A percentile compares a stretch with the other conserved stretches of the same genome.
Conservation (phyloP, 2,888 invertebrate genomes). For the Plebejus anna region DNA sequence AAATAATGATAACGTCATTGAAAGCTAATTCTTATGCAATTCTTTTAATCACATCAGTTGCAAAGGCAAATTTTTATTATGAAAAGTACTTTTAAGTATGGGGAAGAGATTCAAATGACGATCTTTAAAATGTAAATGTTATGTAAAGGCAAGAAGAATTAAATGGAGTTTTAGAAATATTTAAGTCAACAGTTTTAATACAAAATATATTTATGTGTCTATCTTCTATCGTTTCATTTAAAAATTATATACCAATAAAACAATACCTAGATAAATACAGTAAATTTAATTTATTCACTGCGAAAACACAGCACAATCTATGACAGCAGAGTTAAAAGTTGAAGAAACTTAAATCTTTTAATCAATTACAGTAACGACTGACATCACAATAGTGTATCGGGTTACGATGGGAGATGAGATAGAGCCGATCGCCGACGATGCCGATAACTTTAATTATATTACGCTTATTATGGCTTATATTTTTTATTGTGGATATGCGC, state of each 20-base stretch:
- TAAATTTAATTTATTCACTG: conserved; percentile 3
- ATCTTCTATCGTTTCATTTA: not conserved
- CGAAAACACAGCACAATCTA: conserved; percentile 8
- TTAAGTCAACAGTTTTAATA: too few relatives aligned
- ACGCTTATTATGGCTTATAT: not conserved
- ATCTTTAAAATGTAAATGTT: too few relatives aligned
- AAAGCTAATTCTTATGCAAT: too few relatives aligned
- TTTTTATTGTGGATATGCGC: not conserved
- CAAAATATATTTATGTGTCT: too few relatives aligned
- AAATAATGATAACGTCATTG: too few relatives aligned
- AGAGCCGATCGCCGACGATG: conserved; percentile 35
- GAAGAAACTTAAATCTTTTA: conserved; percentile 55
- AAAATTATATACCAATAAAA: too few relatives aligned
- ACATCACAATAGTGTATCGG: conserved; percentile 68
- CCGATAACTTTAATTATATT: conserved; percentile 8
- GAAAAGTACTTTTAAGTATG: too few relatives aligned
- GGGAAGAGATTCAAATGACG: too few relatives aligned
- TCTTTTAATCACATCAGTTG: too few relatives aligned
- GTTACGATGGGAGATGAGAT: conserved; percentile 57
- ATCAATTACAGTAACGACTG: conserved; percentile 60
- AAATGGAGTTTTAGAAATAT: too few relatives aligned
- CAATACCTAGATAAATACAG: not conserved
- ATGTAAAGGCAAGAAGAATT: too few relatives aligned
- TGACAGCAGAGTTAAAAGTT: conserved; percentile 36
- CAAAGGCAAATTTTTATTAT: too few relatives aligned